These are phyloP conservation scores for Neoaliturus tenellus DNA, from an alignment of 2,888 invertebrate genomes.

Conservation along the genomic window DNA sequence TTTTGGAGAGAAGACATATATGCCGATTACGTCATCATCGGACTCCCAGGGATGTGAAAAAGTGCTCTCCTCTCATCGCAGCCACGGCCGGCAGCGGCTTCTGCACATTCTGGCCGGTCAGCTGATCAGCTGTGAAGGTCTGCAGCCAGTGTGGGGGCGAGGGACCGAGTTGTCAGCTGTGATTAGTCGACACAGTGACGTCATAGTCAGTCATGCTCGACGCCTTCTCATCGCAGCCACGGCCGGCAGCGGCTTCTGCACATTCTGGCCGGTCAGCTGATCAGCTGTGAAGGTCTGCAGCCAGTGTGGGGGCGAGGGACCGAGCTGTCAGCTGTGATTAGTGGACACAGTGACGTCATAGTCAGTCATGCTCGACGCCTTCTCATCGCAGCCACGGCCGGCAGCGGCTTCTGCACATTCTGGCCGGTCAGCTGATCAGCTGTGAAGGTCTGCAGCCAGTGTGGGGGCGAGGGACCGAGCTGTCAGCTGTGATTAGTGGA, in stretches of 20 bases:
- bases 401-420: too few relatives aligned
- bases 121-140: conserved; percentile 13
- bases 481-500: conserved; percentile 28
- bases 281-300: conserved; percentile 1
- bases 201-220: conserved; percentile 14
- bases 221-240: neutral
- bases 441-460: conserved; percentile 2
- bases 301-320: neutral
- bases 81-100: too few relatives aligned
- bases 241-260: conserved; percentile 4
- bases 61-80: too few relatives aligned
- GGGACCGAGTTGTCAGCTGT: neutral
- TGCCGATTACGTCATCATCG: too few relatives aligned
- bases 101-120: too few relatives aligned
- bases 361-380: conserved; percentile 2
- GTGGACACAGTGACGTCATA: conserved; percentile 8
- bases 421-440: conserved; percentile 30
- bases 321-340: conserved; percentile 25
- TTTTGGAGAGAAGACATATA: too few relatives aligned
- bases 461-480: neutral
- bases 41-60: too few relatives aligned
- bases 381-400: neutral
- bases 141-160: conserved; percentile 3
- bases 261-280: neutral
- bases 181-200: conserved; percentile 2